A percentile compares a stretch with the other conserved stretches of the same genome.
phyloP scores from a whole-genome alignment of 2,797 vertebrate genomes.

The Chanos chanos region DNA sequence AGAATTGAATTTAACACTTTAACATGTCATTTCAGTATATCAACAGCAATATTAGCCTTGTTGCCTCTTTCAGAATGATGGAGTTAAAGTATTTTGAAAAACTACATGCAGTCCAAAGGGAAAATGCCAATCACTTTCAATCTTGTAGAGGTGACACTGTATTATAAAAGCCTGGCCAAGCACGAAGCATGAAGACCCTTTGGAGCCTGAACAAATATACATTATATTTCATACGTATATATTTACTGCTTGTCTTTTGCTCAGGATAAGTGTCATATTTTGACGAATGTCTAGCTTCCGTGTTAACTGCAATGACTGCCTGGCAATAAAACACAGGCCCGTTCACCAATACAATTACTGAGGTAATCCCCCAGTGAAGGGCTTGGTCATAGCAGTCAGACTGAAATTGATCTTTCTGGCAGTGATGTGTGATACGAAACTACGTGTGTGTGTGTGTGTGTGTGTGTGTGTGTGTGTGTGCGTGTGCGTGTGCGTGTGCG shows the following conservation, averaged over 20 bases:
- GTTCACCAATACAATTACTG: conserved; percentile 7
- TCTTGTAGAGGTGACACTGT: no score
- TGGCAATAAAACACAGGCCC: no score
- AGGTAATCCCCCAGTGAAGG: conserved; percentile 8
- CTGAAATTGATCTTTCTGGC: conserved; percentile 26
- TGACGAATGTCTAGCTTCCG: conserved; percentile 25
- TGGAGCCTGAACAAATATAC: conserved; percentile 6
- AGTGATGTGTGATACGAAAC: conserved; percentile 3
- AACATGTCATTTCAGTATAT: no score
- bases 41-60: no score
- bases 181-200: no score
- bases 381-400: background rate
- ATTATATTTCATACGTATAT: conserved; percentile 16
- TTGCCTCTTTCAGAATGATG: no score
- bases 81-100: no score
- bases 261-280: conserved; percentile 25
- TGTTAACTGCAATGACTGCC: conserved; percentile 9
- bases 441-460: conserved; percentile 13
- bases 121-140: no score
- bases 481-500: background rate
- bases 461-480: background rate
- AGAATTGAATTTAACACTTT: no score
- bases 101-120: no score
- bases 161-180: conserved; percentile 18
- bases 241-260: conserved; percentile 20